A percentile compares a stretch with the other conserved stretches of the same genome.
phyloP scores from a whole-genome alignment of 2,888 invertebrate species.

The Carterocephalus palaemon region DNA sequence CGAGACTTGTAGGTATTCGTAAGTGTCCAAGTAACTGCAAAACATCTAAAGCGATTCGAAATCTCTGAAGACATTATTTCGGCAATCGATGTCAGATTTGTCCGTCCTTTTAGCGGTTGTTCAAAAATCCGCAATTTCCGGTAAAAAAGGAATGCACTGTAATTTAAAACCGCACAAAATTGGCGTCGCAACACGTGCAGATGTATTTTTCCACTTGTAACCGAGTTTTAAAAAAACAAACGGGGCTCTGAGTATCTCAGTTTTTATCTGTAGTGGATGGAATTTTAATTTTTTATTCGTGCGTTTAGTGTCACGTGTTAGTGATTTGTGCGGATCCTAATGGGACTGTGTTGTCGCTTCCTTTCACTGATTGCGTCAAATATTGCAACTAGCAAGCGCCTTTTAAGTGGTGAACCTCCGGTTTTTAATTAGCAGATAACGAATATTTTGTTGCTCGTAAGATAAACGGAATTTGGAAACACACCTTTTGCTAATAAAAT shows the following conservation, averaged over 20 bases:
- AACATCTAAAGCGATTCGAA: slow-evolving; percentile 4
- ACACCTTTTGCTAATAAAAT: background rate
- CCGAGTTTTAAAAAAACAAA: slow-evolving; percentile 47
- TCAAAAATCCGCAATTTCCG: slow-evolving; percentile 69
- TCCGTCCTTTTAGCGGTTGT: slow-evolving; percentile 49
- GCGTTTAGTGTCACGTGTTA: slow-evolving; percentile 24
- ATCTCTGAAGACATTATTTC: slow-evolving; percentile 23
- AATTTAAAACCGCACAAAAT: slow-evolving; percentile 73
- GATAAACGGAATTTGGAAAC: background rate
- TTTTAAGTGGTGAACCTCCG: slow-evolving; percentile 26
- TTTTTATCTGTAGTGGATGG: slow-evolving; percentile 60
- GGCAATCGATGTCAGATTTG: slow-evolving; percentile 36
- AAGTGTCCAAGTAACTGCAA: slow-evolving; percentile 5
- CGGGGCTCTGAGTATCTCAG: slow-evolving; percentile 40
- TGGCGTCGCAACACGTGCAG: slow-evolving; percentile 63
- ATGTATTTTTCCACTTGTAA: slow-evolving; percentile 51
- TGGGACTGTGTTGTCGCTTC: slow-evolving; percentile 63
- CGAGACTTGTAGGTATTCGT: too few species aligned
- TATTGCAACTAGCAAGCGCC: slow-evolving; percentile 47
- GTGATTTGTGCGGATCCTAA: slow-evolving; percentile 41
- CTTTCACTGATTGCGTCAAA: slow-evolving; percentile 57
- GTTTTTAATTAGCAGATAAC: slow-evolving; percentile 18
- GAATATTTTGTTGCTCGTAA: background rate
- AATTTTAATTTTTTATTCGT: slow-evolving; percentile 23
- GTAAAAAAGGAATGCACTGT: slow-evolving; percentile 61